Evolutionary conservation across 2,888 invertebrate species (phyloP).

Genomic region (Drosophila macrothrix): DNA sequence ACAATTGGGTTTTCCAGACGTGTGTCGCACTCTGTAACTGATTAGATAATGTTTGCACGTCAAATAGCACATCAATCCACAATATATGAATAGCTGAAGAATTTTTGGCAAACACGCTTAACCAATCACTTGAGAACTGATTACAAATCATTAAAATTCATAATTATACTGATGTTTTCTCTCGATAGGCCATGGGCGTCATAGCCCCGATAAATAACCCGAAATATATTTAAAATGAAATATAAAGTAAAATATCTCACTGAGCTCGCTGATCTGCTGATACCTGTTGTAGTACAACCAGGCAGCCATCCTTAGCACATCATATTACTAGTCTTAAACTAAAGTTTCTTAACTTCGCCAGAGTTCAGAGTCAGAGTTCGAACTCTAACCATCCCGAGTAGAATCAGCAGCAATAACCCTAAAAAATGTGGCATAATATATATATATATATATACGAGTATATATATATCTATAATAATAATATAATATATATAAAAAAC

Average conservation of each 20-base stretch:
- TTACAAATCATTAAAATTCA: conserved; percentile 17
- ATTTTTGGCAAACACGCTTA: conserved; percentile 16
- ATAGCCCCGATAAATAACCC: neutral
- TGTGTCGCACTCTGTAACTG: conserved; percentile 28
- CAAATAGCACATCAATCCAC: conserved; percentile 18
- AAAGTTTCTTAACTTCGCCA: neutral
- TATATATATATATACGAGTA: too few species aligned
- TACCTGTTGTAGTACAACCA: neutral
- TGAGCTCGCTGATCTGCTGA: neutral
- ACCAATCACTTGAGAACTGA: conserved; percentile 19
- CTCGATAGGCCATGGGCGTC: conserved; percentile 20
- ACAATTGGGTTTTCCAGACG: conserved; percentile 9
- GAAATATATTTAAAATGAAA: neutral
- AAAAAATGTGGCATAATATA: neutral
- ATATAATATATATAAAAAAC: too few species aligned
- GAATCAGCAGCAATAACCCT: conserved; percentile 52
- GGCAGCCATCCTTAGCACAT: conserved; percentile 13
- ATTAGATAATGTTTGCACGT: conserved; percentile 38
- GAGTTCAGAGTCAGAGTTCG: conserved; percentile 52
- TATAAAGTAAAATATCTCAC: neutral
- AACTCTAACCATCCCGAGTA: conserved; percentile 69
- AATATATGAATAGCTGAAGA: conserved; percentile 18
- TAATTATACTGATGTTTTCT: neutral
- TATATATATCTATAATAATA: too few species aligned
- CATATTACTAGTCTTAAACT: conserved; percentile 35